phyloP scores from a whole-genome alignment of 2,113 vertebrate species.

The Vulpes ferrilata region DNA sequence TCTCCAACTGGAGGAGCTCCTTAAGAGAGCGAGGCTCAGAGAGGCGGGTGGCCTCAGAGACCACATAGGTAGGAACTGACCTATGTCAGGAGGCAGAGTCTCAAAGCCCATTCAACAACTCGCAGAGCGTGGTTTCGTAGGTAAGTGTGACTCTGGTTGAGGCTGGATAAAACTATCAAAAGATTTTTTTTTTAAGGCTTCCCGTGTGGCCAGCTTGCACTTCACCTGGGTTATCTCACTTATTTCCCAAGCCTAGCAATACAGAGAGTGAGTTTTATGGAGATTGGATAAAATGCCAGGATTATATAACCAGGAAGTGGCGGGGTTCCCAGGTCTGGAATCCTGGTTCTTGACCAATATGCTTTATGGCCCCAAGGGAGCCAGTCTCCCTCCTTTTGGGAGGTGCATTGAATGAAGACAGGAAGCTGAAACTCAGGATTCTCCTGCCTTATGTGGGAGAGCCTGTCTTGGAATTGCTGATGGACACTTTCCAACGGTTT shows the following conservation, averaged over 20 bases:
- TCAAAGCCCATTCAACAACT: background rate
- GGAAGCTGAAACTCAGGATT: constrained; percentile 39
- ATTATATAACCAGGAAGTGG: constrained; percentile 76
- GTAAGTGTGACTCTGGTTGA: background rate
- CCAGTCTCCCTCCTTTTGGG: constrained; percentile 14
- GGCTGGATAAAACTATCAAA: background rate
- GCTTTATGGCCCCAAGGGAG: background rate
- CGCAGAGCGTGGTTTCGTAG: background rate
- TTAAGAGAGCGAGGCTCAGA: background rate
- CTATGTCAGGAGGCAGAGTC: background rate
- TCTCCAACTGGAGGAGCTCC: background rate
- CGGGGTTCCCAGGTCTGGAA: constrained; percentile 53
- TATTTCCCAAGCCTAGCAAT: constrained; percentile 41
- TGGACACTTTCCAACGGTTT: constrained; percentile 47
- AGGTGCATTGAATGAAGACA: constrained; percentile 59
- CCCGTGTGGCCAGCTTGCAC: background rate
- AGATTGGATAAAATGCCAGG: constrained; percentile 23
- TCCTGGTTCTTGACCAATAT: constrained; percentile 32
- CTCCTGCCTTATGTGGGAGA: constrained; percentile 2
- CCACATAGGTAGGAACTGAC: background rate
- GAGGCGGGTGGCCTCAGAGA: background rate
- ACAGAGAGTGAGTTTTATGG: constrained; percentile 40
- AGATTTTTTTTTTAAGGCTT: background rate
- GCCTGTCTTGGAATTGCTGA: background rate
- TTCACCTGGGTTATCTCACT: background rate